Evolutionary conservation across 2,797 vertebrate genomes (phyloP).

Genomic region (Schizothorax lantsangensis): DNA sequence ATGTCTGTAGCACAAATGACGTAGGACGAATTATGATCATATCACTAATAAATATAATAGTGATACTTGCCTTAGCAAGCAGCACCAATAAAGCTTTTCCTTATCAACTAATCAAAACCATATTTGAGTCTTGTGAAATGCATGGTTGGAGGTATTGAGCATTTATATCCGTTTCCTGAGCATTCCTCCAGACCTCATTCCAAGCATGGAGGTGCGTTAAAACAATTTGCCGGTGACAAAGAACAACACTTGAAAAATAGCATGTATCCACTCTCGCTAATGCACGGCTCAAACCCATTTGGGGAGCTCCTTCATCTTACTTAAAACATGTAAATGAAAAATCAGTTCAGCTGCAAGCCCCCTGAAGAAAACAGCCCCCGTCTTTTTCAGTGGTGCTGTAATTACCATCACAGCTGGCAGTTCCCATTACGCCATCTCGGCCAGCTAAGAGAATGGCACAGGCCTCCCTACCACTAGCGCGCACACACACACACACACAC

Average conservation of each 20-base stretch:
- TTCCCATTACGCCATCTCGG: conserved; percentile 80
- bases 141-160: conserved; percentile 38
- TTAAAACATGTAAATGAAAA: conserved; percentile 78
- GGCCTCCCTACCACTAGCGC: conserved; percentile 61
- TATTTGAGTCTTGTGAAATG: conserved; percentile 44
- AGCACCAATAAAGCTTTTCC: conserved; percentile 41
- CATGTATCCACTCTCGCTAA: conserved; percentile 55
- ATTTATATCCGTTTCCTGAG: conserved; percentile 52
- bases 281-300: conserved; percentile 53
- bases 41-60: neutral
- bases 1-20: neutral
- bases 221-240: conserved; percentile 55
- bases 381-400: conserved; percentile 72
- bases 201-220: conserved; percentile 50
- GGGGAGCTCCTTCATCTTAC: conserved; percentile 68
- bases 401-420: conserved; percentile 81
- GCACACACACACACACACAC: neutral
- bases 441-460: conserved; percentile 71
- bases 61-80: neutral
- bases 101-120: conserved; percentile 48
- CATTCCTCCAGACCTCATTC: conserved; percentile 49
- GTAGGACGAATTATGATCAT: neutral
- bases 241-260: conserved; percentile 61
- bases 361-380: conserved; percentile 78
- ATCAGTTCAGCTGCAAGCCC: conserved; percentile 70